Base-by-base conservation (phyloP, 2,888 invertebrate genomes). In the Oegoconia quadripuncta region DNA sequence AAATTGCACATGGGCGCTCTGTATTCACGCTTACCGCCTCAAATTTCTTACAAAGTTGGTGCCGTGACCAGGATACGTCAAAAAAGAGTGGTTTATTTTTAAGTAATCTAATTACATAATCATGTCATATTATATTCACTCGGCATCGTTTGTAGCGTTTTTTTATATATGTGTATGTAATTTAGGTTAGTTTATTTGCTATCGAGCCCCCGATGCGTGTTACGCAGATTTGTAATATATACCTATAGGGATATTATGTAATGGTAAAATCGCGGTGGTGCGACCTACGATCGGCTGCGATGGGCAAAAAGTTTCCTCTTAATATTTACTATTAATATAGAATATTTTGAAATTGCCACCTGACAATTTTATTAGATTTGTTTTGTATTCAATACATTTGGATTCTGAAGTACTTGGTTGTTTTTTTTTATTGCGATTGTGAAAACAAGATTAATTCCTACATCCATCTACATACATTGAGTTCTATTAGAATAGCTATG, bases 341-440 rank as follows among this genome's bases (percentile, higher is more conserved):
- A 71, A 64, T 74, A 78, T 77, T 79, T 75, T 74, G 57, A 78
- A 82, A 83, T 82, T 83, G 82, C 78, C 79, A 77, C 58, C 74
- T 61, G 80, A 77, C 77, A 75, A 79, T 80, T 82, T 77, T 79
- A 79, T 76, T 81, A 80, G 72, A 76, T 82, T 76, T 80, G 81
- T 84, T 87, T 86, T 84, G 74, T 86, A 84, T 83, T 84, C 79
- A 84, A 83, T 84, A 87, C 78, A 83, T 80, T 86, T 86, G 80
- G 81, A 84, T 79, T 83, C 81, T 74, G 68, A 73, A 46, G 39
- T 42, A 27, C 34, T 33, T 32, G 54, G 62, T 64, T 59, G 59
- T 59, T 64, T 69, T 54, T 60, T 59, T 60, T 20, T n/a, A 9
- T 27, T 25, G 27, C 13, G 1, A 8, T 8, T 7, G 2, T 8